phyloP scores from a whole-genome alignment of 92 coral and sea anemone species.

The Paramuricea clavata region DNA sequence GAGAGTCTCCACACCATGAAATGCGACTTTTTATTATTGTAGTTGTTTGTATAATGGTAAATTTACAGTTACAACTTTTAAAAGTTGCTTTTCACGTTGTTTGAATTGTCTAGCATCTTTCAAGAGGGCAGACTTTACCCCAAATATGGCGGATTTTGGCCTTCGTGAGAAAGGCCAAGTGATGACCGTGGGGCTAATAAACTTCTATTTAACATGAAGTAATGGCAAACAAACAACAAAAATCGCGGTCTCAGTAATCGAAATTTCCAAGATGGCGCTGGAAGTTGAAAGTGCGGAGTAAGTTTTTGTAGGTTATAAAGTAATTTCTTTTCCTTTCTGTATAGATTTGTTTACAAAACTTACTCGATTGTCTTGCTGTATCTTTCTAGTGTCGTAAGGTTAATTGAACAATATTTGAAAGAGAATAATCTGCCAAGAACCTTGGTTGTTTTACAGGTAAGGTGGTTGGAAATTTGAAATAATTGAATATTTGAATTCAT shows the following conservation, averaged over 20 bases:
- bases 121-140: too few species aligned
- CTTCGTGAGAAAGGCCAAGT: too few species aligned
- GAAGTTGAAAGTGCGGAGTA: constrained; percentile 99
- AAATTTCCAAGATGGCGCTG: constrained; percentile 96
- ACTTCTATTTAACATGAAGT: constrained; percentile 23
- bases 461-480: too few species aligned
- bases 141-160: too few species aligned
- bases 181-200: too few species aligned
- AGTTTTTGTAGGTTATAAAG: constrained; percentile 53
- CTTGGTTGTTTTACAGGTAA: constrained; percentile 94
- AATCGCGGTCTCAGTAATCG: not conserved
- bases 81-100: too few species aligned
- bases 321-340: not conserved
- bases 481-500: too few species aligned
- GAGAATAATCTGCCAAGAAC: constrained; percentile 93
- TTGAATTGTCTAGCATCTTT: too few species aligned
- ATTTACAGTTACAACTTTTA: too few species aligned
- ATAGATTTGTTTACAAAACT: not conserved
- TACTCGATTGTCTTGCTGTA: constrained; percentile 4
- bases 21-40: too few species aligned
- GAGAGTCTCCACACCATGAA: too few species aligned
- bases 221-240: not conserved
- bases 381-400: constrained; percentile 81
- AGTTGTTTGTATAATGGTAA: too few species aligned
- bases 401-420: constrained; percentile 93